A percentile compares a stretch with the other conserved stretches of the same genome.
Evolutionary conservation across 1,140 invertebrate species (phyloP).

Genomic region (Drosophila simulans): DNA sequence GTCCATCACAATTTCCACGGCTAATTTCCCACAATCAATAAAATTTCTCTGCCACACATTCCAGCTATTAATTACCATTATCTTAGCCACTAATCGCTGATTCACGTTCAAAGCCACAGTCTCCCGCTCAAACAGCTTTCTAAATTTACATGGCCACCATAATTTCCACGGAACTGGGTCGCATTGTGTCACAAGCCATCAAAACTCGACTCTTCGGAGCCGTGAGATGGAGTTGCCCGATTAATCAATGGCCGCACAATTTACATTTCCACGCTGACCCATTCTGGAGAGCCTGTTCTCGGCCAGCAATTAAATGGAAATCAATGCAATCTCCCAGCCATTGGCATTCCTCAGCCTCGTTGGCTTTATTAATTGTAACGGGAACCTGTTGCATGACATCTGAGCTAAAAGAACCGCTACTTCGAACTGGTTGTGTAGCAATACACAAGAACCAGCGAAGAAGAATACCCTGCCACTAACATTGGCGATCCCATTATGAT

Average conservation of each 20-base stretch:
- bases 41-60: conserved; percentile 48
- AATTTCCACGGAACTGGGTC: conserved; percentile 62
- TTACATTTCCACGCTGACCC: conserved; percentile 60
- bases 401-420: conserved; percentile 67
- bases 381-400: conserved; percentile 75
- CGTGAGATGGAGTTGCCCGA: conserved; percentile 18
- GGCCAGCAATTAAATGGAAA: conserved; percentile 70
- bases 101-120: conserved; percentile 24
- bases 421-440: conserved; percentile 58
- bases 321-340: conserved; percentile 62
- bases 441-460: background rate
- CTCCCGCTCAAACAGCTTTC: conserved; percentile 58
- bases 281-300: conserved; percentile 62
- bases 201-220: conserved; percentile 21
- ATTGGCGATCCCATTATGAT: conserved; percentile 36
- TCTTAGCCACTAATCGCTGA: conserved; percentile 37
- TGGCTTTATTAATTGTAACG: conserved; percentile 74
- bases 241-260: conserved; percentile 36
- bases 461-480: conserved; percentile 8
- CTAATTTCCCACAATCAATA: conserved; percentile 25
- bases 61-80: conserved; percentile 47
- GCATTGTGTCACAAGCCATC: conserved; percentile 55
- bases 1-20: conserved; percentile 14
- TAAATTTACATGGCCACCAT: conserved; percentile 74
- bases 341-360: conserved; percentile 58